Percentiles rank a stretch among this genome's conserved stretches.
Evolutionary conservation across 2,113 vertebrate species (phyloP).

Genomic region (Toxostoma redivivum): DNA sequence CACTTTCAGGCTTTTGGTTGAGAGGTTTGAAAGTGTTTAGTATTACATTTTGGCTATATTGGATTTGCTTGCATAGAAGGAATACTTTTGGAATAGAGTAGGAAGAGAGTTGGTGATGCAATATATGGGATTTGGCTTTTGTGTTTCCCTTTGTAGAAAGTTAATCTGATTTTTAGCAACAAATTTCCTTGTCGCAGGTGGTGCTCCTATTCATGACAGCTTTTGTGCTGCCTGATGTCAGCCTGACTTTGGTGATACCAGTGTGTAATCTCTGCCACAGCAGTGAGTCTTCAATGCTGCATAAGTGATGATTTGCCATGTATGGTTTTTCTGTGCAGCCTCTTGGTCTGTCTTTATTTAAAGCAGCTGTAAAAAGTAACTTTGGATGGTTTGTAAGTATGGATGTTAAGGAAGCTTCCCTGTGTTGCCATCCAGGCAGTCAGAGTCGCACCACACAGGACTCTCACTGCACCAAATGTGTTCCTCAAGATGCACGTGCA

Average conservation of each 20-base stretch:
- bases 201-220: not conserved
- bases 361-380: not conserved
- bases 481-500: not conserved
- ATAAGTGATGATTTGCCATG: fast-evolving
- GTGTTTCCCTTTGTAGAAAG: not conserved
- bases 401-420: not conserved
- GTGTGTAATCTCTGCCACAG: not conserved
- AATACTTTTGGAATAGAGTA: not conserved
- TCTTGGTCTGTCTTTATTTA: not conserved
- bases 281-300: not conserved
- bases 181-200: not conserved
- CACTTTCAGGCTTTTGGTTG: not conserved
- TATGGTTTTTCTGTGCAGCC: not conserved
- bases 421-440: not conserved
- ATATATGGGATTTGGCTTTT: not conserved
- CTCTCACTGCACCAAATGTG: fast-evolving
- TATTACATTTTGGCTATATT: not conserved
- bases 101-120: not conserved
- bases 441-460: fast-evolving
- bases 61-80: not conserved
- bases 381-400: not conserved
- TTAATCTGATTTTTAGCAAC: not conserved
- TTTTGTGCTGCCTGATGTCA: not conserved
- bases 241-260: not conserved
- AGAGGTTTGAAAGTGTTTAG: not conserved